Base-by-base conservation (phyloP, 2,888 invertebrate genomes). In the Eumacrocentrus americanus region DNA sequence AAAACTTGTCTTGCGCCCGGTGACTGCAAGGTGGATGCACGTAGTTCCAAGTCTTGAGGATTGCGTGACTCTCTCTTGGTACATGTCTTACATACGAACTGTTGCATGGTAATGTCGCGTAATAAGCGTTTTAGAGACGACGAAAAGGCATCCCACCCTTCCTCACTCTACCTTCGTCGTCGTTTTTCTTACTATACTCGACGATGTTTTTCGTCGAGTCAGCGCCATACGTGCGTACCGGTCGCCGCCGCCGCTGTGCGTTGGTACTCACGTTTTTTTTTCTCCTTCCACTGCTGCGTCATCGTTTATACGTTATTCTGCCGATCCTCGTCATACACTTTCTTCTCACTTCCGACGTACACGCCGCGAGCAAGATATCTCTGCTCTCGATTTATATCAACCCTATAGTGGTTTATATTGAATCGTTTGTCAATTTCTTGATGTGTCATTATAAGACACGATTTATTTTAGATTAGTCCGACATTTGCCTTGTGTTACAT, bases 41-140 rank as follows among this genome's bases (percentile, higher is more conserved):
- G 37, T 23, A 23, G 46, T 25, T 50, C n/a, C 18, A 22, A 12
- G 40, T 16, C 11, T 56, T 37, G 14, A n/a, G 16, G 20, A 46
- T 59, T 46, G 59, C 59, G 59, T 59, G 59, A 59, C 59, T 59
- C 50, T 25, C 44, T 20, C 44, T 22, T 44, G 12, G 12, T 34
- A 38, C 42, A 50, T 57, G 50, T 23, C 35, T 35, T 57, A 47
- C 50, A 42, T 54, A 53, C 46, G 37, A 59, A 9, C 53, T 38
- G 59, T 59, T 59, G 59, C 53, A 59, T 59, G 59, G 59, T 59
- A 59, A 59, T 59, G 59, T 53, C 70, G 68, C 70, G 68, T 76
- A 76, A 75, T 77, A 74, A 76, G 72, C 72, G 71, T 75, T 76
- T 73, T 73, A 74, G 70, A 73, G 72, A 74, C 67, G 64, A 71